Evolutionary conservation across 2,113 vertebrate species (phyloP), one percentile per base, ranked within the genome.

Genomic region (Siniperca chuatsi): DNA sequence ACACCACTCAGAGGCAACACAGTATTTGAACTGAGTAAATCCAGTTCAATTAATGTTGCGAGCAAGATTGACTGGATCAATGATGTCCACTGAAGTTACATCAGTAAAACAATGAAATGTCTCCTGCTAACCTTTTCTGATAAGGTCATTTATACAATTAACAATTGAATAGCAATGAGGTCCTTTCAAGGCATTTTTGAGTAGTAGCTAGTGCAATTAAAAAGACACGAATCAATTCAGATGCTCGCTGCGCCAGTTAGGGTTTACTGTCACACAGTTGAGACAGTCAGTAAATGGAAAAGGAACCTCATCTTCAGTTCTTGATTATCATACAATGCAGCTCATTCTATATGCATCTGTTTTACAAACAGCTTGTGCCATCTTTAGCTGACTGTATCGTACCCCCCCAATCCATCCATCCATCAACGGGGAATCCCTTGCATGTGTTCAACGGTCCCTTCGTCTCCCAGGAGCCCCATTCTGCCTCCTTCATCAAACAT

Each of bases 401-500:
- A 29, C 29, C 29, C 29, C 29, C 29, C 40, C 40, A 8, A 8
- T 40, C 8, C 8, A 6, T 40, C 6, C 6, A 40, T 1, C 40
- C 8, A 8, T 40, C 6, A 70, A 83, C 50, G 46, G 88, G 87
- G 74, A 91, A 81, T 90, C 83, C 86, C 81, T 79, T 12, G 37
- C 66, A 87, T 66, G 78, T 79, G 66, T 81, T 83, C 73, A 44
- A 18, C 20, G 6, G 70, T 82, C 75, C 37, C 68, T 65, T 75
- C 8, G 2, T 60, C 68, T 92, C 89, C 85, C 86, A 79, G 70
- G 85, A 89, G 90, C 74, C 75, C 61, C 75, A 54, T 87, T 73
- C 64, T 82, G 15, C 87, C 66, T 60, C 60, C 72, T 81, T 93
- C 90, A 92, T 92, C 84, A 92, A 93, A 90, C 84, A 93, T 93